Evolutionary conservation across 2,113 vertebrate genomes (phyloP), one percentile per base, ranked within the genome.

Genomic region (Pampusana beccarii): DNA sequence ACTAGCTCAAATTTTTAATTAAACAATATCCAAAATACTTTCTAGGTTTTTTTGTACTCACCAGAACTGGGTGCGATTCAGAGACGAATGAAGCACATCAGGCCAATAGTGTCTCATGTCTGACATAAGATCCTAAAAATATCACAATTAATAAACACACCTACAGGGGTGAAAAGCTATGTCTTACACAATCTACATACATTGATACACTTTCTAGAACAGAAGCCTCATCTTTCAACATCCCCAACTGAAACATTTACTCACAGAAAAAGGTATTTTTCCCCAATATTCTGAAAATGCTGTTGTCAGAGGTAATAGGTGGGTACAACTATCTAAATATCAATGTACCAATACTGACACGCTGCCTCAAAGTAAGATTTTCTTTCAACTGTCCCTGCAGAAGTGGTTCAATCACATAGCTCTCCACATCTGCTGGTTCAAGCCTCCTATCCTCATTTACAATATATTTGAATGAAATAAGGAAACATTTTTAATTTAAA

Each of bases 51-150:
- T 36, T 38, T n/a, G 29, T 54, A 97, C 98, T 97, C 61, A 98
- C 98, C 98, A 98, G 88, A 98, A 98, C 0, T 79, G 66, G 26
- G 96, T 98, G 42, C 78, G 51, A 46, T 98, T 98, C 24, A 79
- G 75, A 34, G 97, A 92, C 0, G 95, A 70, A 81, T 98, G 98
- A 67, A 98, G 88, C 15, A 98, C 56, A 58, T 98, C 98, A 13
- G 98, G 98, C 98, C 98, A 98, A 34, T 92, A 98, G 0, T 3
- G 90, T 73, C 91, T 98, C 98, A 98, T 97, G 58, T 98, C 97
- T 31, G 66, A 36, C 56, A 98, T 2, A 34, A 98, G 95, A 80
- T 98, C 98, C 98, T 98, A 56, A 65, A 94, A 94, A 84, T 5
- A 92, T 7, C 53, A 85, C 38, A 90, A 48, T 69, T 72, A 58